A percentile compares a stretch with the other conserved stretches of the same genome.
phyloP scores from a whole-genome alignment of 1,140 invertebrate species.

The Bombus waltoni region DNA sequence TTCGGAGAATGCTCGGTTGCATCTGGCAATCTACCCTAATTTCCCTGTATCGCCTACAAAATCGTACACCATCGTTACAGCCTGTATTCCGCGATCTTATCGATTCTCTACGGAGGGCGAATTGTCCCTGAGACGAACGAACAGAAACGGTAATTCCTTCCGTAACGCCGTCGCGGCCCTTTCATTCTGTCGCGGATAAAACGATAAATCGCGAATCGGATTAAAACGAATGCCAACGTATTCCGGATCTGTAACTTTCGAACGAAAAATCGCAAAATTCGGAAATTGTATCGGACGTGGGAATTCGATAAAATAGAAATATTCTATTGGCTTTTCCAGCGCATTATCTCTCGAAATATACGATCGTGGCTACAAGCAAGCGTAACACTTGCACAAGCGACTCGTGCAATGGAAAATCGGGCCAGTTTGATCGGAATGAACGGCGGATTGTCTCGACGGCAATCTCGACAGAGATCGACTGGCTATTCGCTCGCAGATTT shows the following conservation, averaged over 20 bases:
- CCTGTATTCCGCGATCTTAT: neutral
- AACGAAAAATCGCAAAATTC: no score
- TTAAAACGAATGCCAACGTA: no score
- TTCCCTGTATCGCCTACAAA: slow-evolving; percentile 10
- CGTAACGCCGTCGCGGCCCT: no score
- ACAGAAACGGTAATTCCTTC: no score
- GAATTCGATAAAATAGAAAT: neutral
- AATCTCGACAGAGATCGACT: neutral
- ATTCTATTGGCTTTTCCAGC: neutral
- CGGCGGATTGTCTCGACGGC: neutral
- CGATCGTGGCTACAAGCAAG: neutral
- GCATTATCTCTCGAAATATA: neutral
- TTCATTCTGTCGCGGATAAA: no score
- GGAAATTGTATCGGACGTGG: no score
- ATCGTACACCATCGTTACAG: neutral
- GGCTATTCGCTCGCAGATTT: neutral
- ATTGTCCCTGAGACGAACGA: neutral
- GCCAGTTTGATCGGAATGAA: no score
- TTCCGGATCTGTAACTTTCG: no score
- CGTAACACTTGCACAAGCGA: neutral
- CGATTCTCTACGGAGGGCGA: neutral
- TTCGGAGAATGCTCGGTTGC: slow-evolving; percentile 16
- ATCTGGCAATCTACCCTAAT: slow-evolving; percentile 25
- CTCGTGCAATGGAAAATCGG: neutral
- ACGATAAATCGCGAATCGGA: neutral